Conservation (phyloP, 2,113 vertebrate species). For the Phycodurus eques region DNA sequence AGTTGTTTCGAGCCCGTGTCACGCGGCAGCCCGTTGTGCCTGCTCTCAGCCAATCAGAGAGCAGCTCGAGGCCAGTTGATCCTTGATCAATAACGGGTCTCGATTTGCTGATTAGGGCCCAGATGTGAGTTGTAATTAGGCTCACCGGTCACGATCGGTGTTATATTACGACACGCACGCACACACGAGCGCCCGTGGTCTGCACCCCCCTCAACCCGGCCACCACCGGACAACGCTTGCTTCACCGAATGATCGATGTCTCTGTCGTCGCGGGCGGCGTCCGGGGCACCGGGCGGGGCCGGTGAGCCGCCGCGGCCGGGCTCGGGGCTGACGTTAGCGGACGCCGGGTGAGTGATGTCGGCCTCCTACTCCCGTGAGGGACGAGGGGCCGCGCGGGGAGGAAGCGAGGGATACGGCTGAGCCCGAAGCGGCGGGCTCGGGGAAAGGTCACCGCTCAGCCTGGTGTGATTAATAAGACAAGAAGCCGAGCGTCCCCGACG, state of each 20-base stretch:
- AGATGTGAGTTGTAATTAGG: slow-evolving; percentile 65
- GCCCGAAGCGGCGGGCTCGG: slow-evolving; percentile 62
- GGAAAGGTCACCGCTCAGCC: slow-evolving; percentile 80
- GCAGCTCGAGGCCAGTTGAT: slow-evolving; percentile 52
- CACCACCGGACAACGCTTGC: slow-evolving; percentile 48
- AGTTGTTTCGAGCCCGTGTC: background rate
- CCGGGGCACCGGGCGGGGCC: slow-evolving; percentile 47
- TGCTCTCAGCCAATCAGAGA: slow-evolving; percentile 44
- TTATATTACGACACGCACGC: slow-evolving; percentile 29
- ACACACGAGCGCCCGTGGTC: background rate
- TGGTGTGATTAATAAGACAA: slow-evolving; percentile 86
- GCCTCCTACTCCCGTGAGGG: slow-evolving; percentile 52
- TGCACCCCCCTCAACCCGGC: background rate
- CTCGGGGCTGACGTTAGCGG: slow-evolving; percentile 76
- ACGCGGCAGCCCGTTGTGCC: slow-evolving; percentile 15
- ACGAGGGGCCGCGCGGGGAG: slow-evolving; percentile 21
- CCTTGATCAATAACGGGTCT: slow-evolving; percentile 60
- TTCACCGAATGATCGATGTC: slow-evolving; percentile 83
- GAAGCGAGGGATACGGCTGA: slow-evolving; percentile 58
- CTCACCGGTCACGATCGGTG: slow-evolving; percentile 55
- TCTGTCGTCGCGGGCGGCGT: slow-evolving; percentile 62
- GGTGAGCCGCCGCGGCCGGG: slow-evolving; percentile 59
- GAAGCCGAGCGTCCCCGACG: slow-evolving; percentile 71
- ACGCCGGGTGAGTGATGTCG: slow-evolving; percentile 78
- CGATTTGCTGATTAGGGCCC: slow-evolving; percentile 65